A percentile compares a stretch with the other conserved stretches of the same genome.
phyloP scores from a whole-genome alignment of 2,113 vertebrate genomes.

The Murina feae region DNA sequence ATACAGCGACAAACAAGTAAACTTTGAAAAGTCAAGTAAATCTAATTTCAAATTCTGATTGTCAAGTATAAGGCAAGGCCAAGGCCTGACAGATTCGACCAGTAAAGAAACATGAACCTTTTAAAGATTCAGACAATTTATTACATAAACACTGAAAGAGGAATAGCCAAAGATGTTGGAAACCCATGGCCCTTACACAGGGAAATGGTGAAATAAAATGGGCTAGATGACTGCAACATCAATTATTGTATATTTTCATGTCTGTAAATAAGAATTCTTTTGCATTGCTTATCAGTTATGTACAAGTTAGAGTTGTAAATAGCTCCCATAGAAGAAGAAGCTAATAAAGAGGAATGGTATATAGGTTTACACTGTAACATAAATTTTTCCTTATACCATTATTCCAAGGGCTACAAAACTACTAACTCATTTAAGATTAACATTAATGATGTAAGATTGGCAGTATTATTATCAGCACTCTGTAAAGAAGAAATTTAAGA shows the following conservation, averaged over 20 bases:
- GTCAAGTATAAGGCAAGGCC: conserved; percentile 10
- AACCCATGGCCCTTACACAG: background rate
- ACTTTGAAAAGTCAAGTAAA: conserved; percentile 15
- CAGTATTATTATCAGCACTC: background rate
- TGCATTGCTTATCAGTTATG: background rate
- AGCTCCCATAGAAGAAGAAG: background rate
- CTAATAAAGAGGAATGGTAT: background rate
- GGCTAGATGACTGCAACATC: background rate
- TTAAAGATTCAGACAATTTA: background rate
- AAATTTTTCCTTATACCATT: background rate
- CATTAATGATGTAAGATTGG: background rate
- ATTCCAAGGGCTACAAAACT: background rate
- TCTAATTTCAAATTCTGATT: conserved; percentile 19
- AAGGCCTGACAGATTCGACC: background rate
- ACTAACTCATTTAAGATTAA: background rate
- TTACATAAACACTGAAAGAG: background rate
- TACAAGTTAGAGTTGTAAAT: background rate
- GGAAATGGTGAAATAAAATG: background rate
- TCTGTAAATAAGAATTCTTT: background rate
- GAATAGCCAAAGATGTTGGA: background rate
- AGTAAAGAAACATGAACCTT: conserved; percentile 34
- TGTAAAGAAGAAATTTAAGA: conserved; percentile 6
- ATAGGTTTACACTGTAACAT: background rate
- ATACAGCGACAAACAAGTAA: background rate
- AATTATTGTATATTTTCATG: background rate